phyloP scores from a whole-genome alignment of 2,113 vertebrate genomes.

The Podarcis raffonei region DNA sequence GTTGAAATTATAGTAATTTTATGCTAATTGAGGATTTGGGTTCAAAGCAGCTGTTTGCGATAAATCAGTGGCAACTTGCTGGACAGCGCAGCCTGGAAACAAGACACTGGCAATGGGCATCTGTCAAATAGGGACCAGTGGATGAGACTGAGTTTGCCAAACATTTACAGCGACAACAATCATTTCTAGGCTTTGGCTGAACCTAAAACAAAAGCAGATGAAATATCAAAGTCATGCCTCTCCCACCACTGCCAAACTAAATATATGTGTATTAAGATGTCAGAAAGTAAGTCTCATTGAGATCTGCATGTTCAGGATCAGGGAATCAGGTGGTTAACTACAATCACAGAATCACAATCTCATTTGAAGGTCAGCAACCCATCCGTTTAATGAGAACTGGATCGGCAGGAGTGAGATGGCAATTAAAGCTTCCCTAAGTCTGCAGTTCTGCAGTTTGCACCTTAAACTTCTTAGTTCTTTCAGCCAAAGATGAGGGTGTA shows the following conservation, averaged over 20 bases:
- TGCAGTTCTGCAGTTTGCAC: neutral
- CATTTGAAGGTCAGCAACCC: conserved; percentile 11
- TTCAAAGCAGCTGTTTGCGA: conserved; percentile 23
- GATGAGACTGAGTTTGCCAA: conserved; percentile 6
- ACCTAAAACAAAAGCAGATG: neutral
- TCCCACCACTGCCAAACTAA: neutral
- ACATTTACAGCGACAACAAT: neutral
- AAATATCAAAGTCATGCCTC: neutral
- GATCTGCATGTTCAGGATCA: neutral
- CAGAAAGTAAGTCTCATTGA: neutral
- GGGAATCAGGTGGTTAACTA: conserved; percentile 8
- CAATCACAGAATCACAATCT: neutral
- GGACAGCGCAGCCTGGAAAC: conserved; percentile 13
- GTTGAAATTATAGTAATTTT: conserved; percentile 37
- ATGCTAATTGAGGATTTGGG: conserved; percentile 34
- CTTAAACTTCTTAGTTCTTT: neutral
- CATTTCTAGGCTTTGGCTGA: neutral
- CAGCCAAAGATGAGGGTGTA: neutral
- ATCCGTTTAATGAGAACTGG: neutral
- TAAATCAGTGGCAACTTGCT: conserved; percentile 26
- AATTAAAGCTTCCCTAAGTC: neutral
- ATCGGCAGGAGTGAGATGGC: neutral
- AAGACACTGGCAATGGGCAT: neutral
- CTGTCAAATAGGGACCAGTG: conserved; percentile 16
- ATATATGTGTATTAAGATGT: neutral